Evolutionary conservation across 2,888 invertebrate genomes (phyloP), one percentile per base, ranked within the genome.

Genomic region (Xanthorhoe designata): DNA sequence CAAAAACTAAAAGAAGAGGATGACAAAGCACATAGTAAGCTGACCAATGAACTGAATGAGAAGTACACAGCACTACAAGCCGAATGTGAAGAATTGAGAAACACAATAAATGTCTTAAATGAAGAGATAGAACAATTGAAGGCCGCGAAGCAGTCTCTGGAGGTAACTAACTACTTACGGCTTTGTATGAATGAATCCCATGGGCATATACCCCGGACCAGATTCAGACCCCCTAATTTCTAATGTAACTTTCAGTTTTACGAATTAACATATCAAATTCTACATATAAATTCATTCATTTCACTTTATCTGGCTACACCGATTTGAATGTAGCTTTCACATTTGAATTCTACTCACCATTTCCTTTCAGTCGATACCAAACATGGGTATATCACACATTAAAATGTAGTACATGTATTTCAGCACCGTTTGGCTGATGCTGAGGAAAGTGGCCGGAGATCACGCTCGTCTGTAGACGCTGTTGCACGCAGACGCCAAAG

Each of bases 1-100:
- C 83, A 89, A 64, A 89, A 87, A 68, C 86, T 88, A 78, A 92
- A 88, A 69, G 84, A 84, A 47, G 88, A 90, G 2, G 88, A 80
- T 13, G 83, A 85, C 10, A 84, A 76, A 42, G 62, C 73, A 6
- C 61, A 84, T 0, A 74, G 69, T 18, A 91, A 85, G 61, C 88
- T 85, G 19, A 82, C 92, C 5, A 85, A 90, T 53, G 85, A 86
- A 17, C 74, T 92, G 17, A 80, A 80, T 24, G 79, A 85, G 0
- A 88, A 86, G 64, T 87, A 75, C 58, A 68, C 72, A 1, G 75
- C 75, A 1, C 64, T 92, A 19, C 84, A 81, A 35, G 84, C 84
- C 10, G 89, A 92, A 64, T 80, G 74, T 68, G 78, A 78, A 10
- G 54, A 49, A 2, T 45, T 83, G 29, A 76, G 71, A 24, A 71